A percentile compares a stretch with the other conserved stretches of the same genome.
Evolutionary conservation across 2,797 vertebrate genomes (phyloP).

Genomic region (Jordanella pulchra): DNA sequence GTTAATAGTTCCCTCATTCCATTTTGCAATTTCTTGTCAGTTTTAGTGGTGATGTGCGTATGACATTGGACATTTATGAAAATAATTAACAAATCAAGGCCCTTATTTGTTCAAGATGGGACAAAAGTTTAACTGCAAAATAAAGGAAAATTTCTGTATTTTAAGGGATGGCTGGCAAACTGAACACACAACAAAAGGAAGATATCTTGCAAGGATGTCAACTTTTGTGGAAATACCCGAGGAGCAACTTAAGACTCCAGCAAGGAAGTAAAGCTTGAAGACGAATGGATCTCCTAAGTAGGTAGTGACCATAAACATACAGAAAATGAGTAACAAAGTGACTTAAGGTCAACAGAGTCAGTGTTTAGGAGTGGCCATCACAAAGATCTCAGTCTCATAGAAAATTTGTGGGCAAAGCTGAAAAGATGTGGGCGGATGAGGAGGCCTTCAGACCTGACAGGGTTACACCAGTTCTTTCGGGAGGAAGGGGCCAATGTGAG

Average conservation of each 20-base stretch:
- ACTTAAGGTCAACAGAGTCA: neutral
- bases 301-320: neutral
- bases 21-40: too few relatives aligned
- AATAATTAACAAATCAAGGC: too few relatives aligned
- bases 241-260: neutral
- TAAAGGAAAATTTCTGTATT: too few relatives aligned
- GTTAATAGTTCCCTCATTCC: too few relatives aligned
- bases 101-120: too few relatives aligned
- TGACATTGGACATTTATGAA: too few relatives aligned
- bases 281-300: neutral
- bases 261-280: neutral
- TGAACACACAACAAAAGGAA: neutral
- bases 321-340: neutral
- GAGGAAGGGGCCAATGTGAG: neutral
- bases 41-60: too few relatives aligned
- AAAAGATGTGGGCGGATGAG: neutral
- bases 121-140: too few relatives aligned
- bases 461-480: neutral
- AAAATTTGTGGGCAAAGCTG: constrained; percentile 2
- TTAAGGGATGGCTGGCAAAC: too few relatives aligned
- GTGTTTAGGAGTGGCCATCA: neutral
- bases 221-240: neutral
- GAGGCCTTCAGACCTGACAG: neutral
- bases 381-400: neutral
- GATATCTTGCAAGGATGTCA: neutral